These are phyloP conservation scores for Agelastica alni DNA, from an alignment of 2,888 invertebrate species.

Conservation along the genomic window DNA sequence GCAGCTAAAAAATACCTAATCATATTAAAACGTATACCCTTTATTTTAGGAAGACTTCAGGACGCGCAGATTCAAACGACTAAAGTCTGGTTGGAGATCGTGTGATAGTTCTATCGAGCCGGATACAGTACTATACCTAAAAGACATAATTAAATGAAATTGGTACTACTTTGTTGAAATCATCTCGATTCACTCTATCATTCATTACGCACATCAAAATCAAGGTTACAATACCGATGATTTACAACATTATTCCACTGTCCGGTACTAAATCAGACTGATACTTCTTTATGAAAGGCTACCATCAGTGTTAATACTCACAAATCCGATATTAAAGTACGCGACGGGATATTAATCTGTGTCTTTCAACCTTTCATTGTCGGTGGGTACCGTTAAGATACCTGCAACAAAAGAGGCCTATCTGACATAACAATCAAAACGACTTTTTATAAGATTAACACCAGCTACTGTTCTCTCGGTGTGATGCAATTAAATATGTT, in stretches of 20 bases:
- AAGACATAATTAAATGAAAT: too few relatives aligned
- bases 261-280: constrained; percentile 3
- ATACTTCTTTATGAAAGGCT: neutral
- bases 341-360: constrained; percentile 16
- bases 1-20: too few relatives aligned
- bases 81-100: too few relatives aligned
- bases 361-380: constrained; percentile 2
- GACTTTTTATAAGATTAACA: constrained; percentile 12
- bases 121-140: too few relatives aligned
- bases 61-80: too few relatives aligned
- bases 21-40: too few relatives aligned
- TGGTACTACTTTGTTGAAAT: too few relatives aligned
- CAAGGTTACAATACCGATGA: neutral
- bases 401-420: constrained; percentile 18
- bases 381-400: constrained; percentile 27
- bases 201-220: too few relatives aligned
- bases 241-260: constrained; percentile 1
- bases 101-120: too few relatives aligned
- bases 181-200: too few relatives aligned
- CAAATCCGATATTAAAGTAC: constrained; percentile 8
- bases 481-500: constrained; percentile 6
- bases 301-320: constrained; percentile 3
- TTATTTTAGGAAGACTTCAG: too few relatives aligned
- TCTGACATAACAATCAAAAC: constrained; percentile 26
- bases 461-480: constrained; percentile 18